Conservation (phyloP, 1,140 invertebrate species). For the Periplaneta americana region DNA sequence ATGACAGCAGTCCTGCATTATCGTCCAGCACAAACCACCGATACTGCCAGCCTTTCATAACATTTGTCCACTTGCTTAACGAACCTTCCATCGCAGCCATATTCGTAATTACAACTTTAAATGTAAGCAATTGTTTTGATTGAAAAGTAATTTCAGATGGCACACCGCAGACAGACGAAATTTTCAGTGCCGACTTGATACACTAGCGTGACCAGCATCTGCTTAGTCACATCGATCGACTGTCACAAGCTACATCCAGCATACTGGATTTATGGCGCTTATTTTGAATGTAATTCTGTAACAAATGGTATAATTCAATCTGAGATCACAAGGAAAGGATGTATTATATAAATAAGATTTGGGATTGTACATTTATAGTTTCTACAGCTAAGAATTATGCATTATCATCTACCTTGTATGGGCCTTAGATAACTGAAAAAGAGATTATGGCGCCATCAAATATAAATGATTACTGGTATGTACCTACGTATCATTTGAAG, state of each 20-base stretch:
- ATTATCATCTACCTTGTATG: too few relatives aligned
- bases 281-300: not conserved
- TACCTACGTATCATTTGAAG: too few relatives aligned
- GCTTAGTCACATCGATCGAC: not conserved
- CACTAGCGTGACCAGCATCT: too few relatives aligned
- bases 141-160: not conserved
- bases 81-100: slow-evolving; percentile 88
- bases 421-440: too few relatives aligned
- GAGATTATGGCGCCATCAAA: too few relatives aligned
- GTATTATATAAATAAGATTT: too few relatives aligned
- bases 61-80: slow-evolving; percentile 99
- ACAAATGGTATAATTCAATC: too few relatives aligned
- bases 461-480: too few relatives aligned
- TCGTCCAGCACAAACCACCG: slow-evolving; percentile 98
- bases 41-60: slow-evolving; percentile 99
- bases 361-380: too few relatives aligned
- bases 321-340: too few relatives aligned
- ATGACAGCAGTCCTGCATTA: slow-evolving; percentile 88
- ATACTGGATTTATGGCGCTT: not conserved
- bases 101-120: slow-evolving; percentile 19
- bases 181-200: not conserved
- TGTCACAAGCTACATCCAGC: not conserved
- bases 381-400: too few relatives aligned
- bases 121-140: not conserved
- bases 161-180: not conserved